Percentiles rank a stretch among this genome's conserved stretches.
Evolutionary conservation across 2,113 vertebrate species (phyloP).

Genomic region (Centropus unirufus): DNA sequence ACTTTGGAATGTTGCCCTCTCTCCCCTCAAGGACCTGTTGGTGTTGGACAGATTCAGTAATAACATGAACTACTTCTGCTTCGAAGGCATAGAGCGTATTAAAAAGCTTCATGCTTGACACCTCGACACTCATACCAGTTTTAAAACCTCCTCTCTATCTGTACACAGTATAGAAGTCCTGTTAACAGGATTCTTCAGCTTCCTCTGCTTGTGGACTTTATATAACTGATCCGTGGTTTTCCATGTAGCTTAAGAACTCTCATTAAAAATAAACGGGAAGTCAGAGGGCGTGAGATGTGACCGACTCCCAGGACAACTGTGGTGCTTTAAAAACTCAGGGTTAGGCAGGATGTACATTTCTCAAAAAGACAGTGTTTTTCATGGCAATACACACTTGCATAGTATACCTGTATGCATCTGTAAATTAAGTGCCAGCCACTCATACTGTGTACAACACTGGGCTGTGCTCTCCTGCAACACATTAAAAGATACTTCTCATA

Average conservation of each 20-base stretch:
- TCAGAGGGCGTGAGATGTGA: constrained; percentile 52
- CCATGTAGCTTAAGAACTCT: constrained; percentile 50
- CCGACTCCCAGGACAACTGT: constrained; percentile 67
- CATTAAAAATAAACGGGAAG: constrained; percentile 11
- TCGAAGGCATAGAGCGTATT: constrained; percentile 52
- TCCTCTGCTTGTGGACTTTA: constrained; percentile 42
- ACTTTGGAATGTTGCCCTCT: constrained; percentile 68
- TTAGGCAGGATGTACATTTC: constrained; percentile 68
- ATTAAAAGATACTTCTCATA: constrained; percentile 76
- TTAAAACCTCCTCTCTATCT: constrained; percentile 41
- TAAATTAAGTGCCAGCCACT: constrained; percentile 78
- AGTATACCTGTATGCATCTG: constrained; percentile 86
- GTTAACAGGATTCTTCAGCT: constrained; percentile 1
- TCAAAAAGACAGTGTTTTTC: constrained; percentile 75
- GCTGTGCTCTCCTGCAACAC: constrained; percentile 76
- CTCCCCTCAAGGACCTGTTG: constrained; percentile 42
- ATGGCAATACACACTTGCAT: constrained; percentile 87
- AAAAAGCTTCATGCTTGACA: constrained; percentile 54
- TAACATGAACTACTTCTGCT: constrained; percentile 31
- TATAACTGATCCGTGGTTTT: constrained; percentile 42
- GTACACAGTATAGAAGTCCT: constrained; percentile 6
- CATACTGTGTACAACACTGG: constrained; percentile 69
- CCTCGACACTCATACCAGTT: constrained; percentile 47
- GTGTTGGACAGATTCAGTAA: constrained; percentile 18
- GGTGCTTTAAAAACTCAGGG: constrained; percentile 70